phyloP scores from a whole-genome alignment of 2,888 invertebrate genomes.

The Calameuta filiformis region DNA sequence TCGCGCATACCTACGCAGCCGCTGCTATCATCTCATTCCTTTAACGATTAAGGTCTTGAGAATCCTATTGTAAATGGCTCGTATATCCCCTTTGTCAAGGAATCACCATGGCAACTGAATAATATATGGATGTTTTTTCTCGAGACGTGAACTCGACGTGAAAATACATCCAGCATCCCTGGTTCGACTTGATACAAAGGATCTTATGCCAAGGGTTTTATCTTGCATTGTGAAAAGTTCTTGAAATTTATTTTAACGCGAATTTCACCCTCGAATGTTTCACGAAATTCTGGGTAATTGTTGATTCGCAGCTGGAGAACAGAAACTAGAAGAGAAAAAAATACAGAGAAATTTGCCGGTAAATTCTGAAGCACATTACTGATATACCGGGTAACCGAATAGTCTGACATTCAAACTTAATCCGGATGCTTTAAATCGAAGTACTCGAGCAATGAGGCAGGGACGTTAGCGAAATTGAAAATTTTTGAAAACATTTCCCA shows the following conservation, averaged over 20 bases:
- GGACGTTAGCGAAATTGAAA: not conserved
- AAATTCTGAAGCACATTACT: not conserved
- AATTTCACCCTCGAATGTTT: not conserved
- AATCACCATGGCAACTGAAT: not conserved
- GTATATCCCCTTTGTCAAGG: not conserved
- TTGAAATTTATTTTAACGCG: not conserved
- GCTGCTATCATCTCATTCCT: not conserved
- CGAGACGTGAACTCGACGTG: not conserved
- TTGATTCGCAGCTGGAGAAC: not conserved
- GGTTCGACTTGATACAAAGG: not conserved
- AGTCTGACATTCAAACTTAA: not conserved
- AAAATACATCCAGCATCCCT: not conserved
- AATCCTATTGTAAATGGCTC: not conserved
- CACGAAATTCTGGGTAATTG: not conserved
- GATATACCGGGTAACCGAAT: not conserved
- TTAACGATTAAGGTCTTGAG: not conserved
- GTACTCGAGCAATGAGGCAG: not conserved
- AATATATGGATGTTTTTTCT: slow-evolving; percentile 5
- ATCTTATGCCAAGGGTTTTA: not conserved
- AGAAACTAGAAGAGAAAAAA: not conserved
- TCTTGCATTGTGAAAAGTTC: not conserved
- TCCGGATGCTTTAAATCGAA: not conserved
- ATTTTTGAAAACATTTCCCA: not conserved
- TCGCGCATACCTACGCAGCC: not conserved
- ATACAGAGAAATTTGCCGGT: not conserved